Evolutionary conservation across 2,113 vertebrate species (phyloP).

Genomic region (Hippocampus mohnikei): DNA sequence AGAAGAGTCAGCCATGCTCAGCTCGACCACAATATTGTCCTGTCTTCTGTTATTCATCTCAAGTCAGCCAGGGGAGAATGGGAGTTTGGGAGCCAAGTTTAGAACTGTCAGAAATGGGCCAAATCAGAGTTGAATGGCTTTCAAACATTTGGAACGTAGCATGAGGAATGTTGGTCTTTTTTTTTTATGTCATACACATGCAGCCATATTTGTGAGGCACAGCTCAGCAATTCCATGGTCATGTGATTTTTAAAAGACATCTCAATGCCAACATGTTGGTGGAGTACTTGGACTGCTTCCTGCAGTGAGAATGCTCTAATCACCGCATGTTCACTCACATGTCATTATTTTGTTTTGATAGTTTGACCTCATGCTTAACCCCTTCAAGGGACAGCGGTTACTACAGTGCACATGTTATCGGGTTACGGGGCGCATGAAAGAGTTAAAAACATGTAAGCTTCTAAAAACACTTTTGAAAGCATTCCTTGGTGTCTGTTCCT

Average conservation of each 20-base stretch:
- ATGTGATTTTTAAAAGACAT: conserved; percentile 31
- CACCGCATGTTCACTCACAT: too few relatives aligned
- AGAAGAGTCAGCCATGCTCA: conserved; percentile 58
- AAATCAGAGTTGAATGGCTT: conserved; percentile 60
- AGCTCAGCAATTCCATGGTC: conserved; percentile 39
- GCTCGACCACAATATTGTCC: conserved; percentile 63
- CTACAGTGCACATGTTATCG: too few relatives aligned
- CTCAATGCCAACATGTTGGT: conserved; percentile 22
- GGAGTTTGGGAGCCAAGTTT: conserved; percentile 61
- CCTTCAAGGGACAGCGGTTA: too few relatives aligned
- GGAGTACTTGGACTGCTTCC: conserved; percentile 29
- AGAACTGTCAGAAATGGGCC: conserved; percentile 61
- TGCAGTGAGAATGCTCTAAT: background rate
- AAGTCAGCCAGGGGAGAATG: conserved; percentile 58
- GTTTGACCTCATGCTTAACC: too few relatives aligned
- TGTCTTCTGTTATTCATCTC: conserved; percentile 59
- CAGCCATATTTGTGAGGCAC: conserved; percentile 37
- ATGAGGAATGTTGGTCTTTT: conserved; percentile 55
- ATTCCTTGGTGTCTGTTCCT: background rate
- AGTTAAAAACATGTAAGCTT: background rate
- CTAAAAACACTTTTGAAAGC: too few relatives aligned
- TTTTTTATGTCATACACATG: conserved; percentile 44
- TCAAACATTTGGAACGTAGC: conserved; percentile 64
- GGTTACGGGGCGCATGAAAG: too few relatives aligned
- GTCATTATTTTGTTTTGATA: too few relatives aligned